A percentile compares a stretch with the other conserved stretches of the same genome.
phyloP scores from a whole-genome alignment of 2,888 invertebrate genomes.

The Choreutis nemorana region DNA sequence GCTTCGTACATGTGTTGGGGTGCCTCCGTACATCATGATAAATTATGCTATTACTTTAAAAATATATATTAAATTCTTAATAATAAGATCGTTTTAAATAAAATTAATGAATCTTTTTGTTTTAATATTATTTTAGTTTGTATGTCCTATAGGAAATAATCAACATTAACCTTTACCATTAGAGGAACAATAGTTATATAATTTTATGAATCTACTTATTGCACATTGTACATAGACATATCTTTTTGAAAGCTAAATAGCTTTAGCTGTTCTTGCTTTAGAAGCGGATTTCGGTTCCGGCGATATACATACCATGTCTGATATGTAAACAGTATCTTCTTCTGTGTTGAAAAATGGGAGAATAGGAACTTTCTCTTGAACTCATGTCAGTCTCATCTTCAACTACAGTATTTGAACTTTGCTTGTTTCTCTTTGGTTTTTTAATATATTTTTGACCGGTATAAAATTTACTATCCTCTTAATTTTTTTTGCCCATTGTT shows the following conservation, averaged over 20 bases:
- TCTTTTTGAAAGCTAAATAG: slow-evolving; percentile 2
- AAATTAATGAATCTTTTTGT: too few species aligned
- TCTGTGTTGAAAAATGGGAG: slow-evolving; percentile 3
- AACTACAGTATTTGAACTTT: slow-evolving; percentile 2
- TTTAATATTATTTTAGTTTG: too few species aligned
- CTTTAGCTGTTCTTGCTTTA: slow-evolving; percentile 1
- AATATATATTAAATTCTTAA: too few species aligned
- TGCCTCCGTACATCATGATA: too few species aligned
- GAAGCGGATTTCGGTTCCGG: slow-evolving; percentile 3
- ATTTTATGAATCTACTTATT: too few species aligned
- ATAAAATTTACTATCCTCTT: slow-evolving; percentile 1
- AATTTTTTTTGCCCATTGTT: slow-evolving; percentile 3
- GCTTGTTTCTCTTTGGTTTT: slow-evolving; percentile 4
- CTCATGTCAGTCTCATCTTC: slow-evolving; percentile 5
- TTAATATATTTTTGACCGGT: neutral
- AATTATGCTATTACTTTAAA: too few species aligned
- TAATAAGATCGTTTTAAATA: too few species aligned
- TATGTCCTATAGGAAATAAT: too few species aligned
- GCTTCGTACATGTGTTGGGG: too few species aligned
- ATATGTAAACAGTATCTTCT: slow-evolving; percentile 4
- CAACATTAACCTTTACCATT: too few species aligned
- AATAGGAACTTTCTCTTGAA: slow-evolving; percentile 5
- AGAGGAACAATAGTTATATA: too few species aligned
- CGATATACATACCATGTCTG: slow-evolving; percentile 1
- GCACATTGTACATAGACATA: slow-evolving; percentile 2